Evolutionary conservation across 2,113 vertebrate species (phyloP).

Genomic region (Condylura cristata): DNA sequence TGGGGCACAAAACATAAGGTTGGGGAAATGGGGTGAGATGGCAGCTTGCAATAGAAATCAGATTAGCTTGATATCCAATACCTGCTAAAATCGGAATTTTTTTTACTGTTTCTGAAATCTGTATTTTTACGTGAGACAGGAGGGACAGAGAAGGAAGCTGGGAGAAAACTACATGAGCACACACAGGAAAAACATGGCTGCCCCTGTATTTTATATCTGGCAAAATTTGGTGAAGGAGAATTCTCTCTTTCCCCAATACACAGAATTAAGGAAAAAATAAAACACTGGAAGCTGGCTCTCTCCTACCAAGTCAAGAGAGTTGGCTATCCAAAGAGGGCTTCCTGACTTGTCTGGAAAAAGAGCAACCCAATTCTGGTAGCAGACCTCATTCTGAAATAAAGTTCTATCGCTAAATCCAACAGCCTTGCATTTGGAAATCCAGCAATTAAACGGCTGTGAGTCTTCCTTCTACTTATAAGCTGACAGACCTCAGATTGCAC

Average conservation of each 20-base stretch:
- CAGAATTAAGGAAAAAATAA: not conserved
- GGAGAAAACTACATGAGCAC: not conserved
- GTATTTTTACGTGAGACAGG: not conserved
- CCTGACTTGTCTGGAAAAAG: not conserved
- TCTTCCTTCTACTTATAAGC: too few species aligned
- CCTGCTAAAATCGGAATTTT: not conserved
- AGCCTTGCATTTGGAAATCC: not conserved
- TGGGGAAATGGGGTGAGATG: not conserved
- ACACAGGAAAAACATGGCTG: not conserved
- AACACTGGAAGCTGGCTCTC: not conserved
- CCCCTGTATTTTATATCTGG: not conserved
- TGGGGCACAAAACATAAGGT: not conserved
- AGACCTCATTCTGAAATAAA: not conserved
- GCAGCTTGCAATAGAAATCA: not conserved
- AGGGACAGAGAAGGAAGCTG: not conserved
- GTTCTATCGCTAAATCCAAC: not conserved
- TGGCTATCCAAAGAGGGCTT: not conserved
- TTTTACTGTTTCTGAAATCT: not conserved
- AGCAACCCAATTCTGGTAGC: not conserved
- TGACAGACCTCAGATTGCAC: not conserved
- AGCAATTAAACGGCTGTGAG: not conserved
- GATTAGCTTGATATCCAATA: not conserved
- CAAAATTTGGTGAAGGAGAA: not conserved
- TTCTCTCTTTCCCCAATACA: not conserved
- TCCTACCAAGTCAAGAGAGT: not conserved